Evolutionary conservation across 2,113 vertebrate species (phyloP), one percentile per base, ranked within the genome.

Genomic region (Acanthisitta chloris): DNA sequence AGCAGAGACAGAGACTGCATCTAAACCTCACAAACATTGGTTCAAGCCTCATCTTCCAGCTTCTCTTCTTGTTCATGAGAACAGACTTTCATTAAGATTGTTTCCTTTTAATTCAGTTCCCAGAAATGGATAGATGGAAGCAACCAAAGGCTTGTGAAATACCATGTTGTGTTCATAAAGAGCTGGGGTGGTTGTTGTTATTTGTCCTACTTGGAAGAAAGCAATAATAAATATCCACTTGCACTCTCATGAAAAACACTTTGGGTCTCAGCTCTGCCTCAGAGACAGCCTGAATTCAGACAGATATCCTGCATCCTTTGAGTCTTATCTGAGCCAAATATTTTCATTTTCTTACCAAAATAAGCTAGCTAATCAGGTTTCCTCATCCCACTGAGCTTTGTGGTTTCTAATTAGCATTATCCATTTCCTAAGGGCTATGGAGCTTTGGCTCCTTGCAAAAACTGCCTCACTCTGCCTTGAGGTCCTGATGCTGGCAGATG

Each of bases 361-460:
- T 90, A 88, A 94, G 66, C 46, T 49, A 77, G 14, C 29, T 95
- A 87, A 91, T 95, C 66, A 79, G 54, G 55, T 70, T 84, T 94
- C 61, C 34, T 61, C 45, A 64, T 38, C 31, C 15, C 48, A 79
- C 89, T 70, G 70, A 92, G 66, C n/a, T 81, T 61, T 77, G 49
- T 42, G 20, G 26, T 48, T 95, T 92, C 84, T 87, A 86, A 94
- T 70, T 93, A 92, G 29, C 46, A 33, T 66, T 82, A 95, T 88
- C 62, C 71, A 25, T 83, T 92, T 91, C 80, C 62, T 46, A 91
- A 73, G 38, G 15, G 29, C 38, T 31, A 5, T 17, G 24, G 67
- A 65, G 11, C 29, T 90, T 65, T 71, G 49, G 21, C 10, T 87
- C 14, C 61, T 52, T 72, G 33, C 65, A 71, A 94, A 70, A 92